Base-by-base conservation (phyloP, 2,113 vertebrate species). In the Xiphias gladius region DNA sequence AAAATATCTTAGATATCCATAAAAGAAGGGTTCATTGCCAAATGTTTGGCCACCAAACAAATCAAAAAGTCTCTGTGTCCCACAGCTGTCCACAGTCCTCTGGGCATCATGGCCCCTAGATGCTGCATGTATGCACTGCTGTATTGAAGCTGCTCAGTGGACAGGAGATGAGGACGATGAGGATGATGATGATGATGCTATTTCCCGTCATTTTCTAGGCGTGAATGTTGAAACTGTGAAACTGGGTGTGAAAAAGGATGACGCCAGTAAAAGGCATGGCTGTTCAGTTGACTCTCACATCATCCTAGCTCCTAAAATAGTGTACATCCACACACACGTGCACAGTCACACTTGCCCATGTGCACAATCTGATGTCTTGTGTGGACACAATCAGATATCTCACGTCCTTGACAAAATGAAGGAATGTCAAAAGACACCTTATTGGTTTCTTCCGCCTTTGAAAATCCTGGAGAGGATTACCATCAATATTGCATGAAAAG, bases 221-320 rank as follows among this genome's bases (percentile, higher is more conserved):
- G 73, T 75, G 80, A 78, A 71, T 61, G 54, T 41, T 71, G 59
- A 74, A 86, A 61, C 61, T 73, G 79, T 73, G 73, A 86, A 83
- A 66, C 57, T 9, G 20, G 9, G 62, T 65, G 65, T 52, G 65
- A 79, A 75, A 64, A 79, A 30, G 55, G 70, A 78, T 70, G 54
- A 85, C 74, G 64, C 24, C 46, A 69, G 39, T 28, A 77, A 85
- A 73, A 30, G 12, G n/a, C 12, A 13, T 8, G 2, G 16, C n/a
- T n/a, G n/a, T 19, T 80, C 67, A 37, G 39, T 76, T 52, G 50
- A 81, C 46, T 22, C 62, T 81, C 19, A 37, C 20, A 20, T 65
- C 35, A 64, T 17, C 62, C 12, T 11, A 35, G 19, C 62, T 76
- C 63, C 32, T 50, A 28, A 85, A 76, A 80, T 46, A 68, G 55